phyloP scores from a whole-genome alignment of 2,797 vertebrate genomes.

The Acipenser transmontanus region DNA sequence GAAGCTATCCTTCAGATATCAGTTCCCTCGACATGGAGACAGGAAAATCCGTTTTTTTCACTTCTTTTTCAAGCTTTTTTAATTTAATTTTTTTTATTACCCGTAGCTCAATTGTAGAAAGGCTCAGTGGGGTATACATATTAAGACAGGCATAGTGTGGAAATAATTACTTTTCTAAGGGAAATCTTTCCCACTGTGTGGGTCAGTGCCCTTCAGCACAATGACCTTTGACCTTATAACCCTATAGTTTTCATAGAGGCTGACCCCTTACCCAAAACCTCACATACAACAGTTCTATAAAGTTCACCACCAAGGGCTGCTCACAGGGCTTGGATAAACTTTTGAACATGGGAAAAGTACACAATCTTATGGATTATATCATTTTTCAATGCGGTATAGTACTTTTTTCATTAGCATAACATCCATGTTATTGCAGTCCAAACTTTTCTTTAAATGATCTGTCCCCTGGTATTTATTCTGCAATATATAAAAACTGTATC shows the following conservation, averaged over 20 bases:
- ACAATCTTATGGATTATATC: constrained; percentile 16
- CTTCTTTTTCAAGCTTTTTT: neutral
- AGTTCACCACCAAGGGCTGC: constrained; percentile 53
- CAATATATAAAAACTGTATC: too few relatives aligned
- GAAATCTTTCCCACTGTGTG: constrained; percentile 64
- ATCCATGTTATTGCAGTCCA: too few relatives aligned
- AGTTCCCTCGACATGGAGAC: neutral
- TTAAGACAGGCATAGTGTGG: constrained; percentile 53
- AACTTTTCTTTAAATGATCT: too few relatives aligned
- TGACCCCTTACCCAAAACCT: constrained; percentile 46
- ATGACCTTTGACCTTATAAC: constrained; percentile 71
- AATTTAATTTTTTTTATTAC: constrained; percentile 43
- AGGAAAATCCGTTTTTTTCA: neutral
- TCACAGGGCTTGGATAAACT: constrained; percentile 51
- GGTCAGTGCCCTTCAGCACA: constrained; percentile 73
- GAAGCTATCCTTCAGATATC: too few relatives aligned
- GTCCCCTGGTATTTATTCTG: too few relatives aligned
- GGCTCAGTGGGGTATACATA: constrained; percentile 44
- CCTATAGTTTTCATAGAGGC: constrained; percentile 57
- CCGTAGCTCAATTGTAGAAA: constrained; percentile 35
- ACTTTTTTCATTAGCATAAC: too few relatives aligned
- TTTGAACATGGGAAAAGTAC: constrained; percentile 55
- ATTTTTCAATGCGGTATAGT: too few relatives aligned
- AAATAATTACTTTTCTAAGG: constrained; percentile 69
- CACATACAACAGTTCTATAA: constrained; percentile 48